phyloP scores from a whole-genome alignment of 2,888 invertebrate species.

The Adelphocoris suturalis region DNA sequence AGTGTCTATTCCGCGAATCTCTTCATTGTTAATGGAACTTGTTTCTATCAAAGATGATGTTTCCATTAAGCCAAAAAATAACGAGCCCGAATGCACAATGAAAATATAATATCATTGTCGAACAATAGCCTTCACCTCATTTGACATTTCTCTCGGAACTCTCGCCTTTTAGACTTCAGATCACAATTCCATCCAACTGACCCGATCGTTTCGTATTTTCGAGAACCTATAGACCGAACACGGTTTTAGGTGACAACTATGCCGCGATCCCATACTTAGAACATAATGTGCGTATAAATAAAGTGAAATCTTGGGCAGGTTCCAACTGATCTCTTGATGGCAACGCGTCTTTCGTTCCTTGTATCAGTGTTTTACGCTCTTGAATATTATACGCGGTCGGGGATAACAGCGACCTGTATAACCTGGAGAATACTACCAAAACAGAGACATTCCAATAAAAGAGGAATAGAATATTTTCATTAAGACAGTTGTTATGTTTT shows the following conservation, averaged over 20 bases:
- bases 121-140: background rate
- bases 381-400: background rate
- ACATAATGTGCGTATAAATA: conserved; percentile 49
- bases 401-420: no score
- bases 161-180: background rate
- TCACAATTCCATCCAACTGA: background rate
- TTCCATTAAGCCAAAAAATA: no score
- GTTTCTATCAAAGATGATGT: background rate
- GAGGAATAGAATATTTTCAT: no score
- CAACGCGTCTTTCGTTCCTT: background rate
- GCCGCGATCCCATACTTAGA: conserved; percentile 32
- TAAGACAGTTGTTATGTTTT: no score
- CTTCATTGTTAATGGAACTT: background rate
- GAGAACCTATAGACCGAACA: background rate
- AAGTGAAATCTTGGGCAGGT: conserved; percentile 23
- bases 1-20: background rate
- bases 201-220: background rate
- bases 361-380: conserved; percentile 42
- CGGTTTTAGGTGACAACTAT: conserved; percentile 44
- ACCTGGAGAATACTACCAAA: no score
- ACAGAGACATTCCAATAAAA: no score
- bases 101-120: background rate
- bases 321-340: conserved; percentile 49
- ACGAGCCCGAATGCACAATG: no score
- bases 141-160: background rate